These are phyloP conservation scores for Nymphalis c-album DNA, from an alignment of 2,888 invertebrate genomes.

Conservation along the genomic window DNA sequence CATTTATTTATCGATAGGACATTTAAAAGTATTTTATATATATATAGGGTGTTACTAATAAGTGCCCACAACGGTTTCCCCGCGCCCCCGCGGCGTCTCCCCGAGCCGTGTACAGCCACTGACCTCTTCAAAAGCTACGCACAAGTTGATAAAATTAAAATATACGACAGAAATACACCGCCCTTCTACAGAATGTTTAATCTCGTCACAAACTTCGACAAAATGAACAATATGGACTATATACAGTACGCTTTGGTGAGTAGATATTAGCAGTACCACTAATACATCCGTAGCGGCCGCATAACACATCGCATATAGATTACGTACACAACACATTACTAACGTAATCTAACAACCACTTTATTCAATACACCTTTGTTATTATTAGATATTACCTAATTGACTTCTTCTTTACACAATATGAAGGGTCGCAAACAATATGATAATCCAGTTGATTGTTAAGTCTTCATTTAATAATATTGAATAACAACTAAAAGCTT, in stretches of 20 bases:
- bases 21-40: neutral
- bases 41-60: conserved; percentile 82
- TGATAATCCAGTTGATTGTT: no score
- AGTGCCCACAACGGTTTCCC: conserved; percentile 64
- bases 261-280: conserved; percentile 34
- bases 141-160: conserved; percentile 57
- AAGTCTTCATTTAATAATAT: no score
- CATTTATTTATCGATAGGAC: neutral
- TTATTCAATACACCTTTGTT: no score
- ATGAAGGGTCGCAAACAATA: no score
- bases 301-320: no score
- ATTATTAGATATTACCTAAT: no score
- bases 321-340: no score
- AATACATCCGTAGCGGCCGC: conserved; percentile 33
- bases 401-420: no score
- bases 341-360: no score
- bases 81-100: conserved; percentile 43
- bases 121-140: conserved; percentile 63
- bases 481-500: no score
- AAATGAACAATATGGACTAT: conserved; percentile 84
- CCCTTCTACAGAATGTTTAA: conserved; percentile 86
- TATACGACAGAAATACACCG: conserved; percentile 63
- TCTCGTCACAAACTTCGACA: conserved; percentile 87
- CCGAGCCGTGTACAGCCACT: conserved; percentile 49
- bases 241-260: conserved; percentile 87